These are phyloP conservation scores for Cladorhizidae sp. DNA, from an alignment of 37 sponge, comb jelly and placozoan species.

Conservation along the genomic window DNA sequence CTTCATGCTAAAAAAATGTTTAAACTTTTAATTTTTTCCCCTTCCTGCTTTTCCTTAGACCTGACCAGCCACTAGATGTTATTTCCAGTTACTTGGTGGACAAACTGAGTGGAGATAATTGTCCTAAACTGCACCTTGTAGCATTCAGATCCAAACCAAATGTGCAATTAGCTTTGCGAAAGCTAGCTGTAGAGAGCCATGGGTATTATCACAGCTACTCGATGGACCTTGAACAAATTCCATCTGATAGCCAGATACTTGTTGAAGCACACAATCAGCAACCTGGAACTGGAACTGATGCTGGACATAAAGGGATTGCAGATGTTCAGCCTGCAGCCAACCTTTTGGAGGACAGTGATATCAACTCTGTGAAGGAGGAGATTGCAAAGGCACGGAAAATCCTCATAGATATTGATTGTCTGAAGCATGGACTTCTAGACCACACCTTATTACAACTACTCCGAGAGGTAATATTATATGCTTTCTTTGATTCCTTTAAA, in stretches of 20 bases:
- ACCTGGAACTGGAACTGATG: neutral
- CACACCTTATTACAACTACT: neutral
- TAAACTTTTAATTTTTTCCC: neutral
- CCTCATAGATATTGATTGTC: slow-evolving; percentile 3
- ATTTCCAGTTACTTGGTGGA: slow-evolving; percentile 19
- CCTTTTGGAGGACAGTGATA: slow-evolving; percentile 18
- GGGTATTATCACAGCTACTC: slow-evolving; percentile 30
- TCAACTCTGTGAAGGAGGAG: neutral
- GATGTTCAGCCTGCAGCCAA: neutral
- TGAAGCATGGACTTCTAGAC: slow-evolving; percentile 18
- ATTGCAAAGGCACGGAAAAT: neutral
- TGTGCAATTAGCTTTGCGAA: neutral
- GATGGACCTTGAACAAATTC: neutral
- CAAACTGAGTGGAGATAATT: slow-evolving; percentile 14
- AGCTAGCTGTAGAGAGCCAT: slow-evolving; percentile 17
- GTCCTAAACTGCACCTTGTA: slow-evolving; percentile 38
- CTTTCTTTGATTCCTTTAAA: no score
- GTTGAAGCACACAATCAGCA: neutral
- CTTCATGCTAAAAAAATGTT: neutral
- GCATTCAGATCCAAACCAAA: neutral
- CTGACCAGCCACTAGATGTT: slow-evolving; percentile 23
- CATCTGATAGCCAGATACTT: neutral
- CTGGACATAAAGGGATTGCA: neutral
- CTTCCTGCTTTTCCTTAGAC: neutral
- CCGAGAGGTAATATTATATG: slow-evolving; percentile 46